These are phyloP conservation scores for Rhynchopsitta pachyrhyncha DNA, from an alignment of 2,113 vertebrate genomes.

Conservation along the genomic window DNA sequence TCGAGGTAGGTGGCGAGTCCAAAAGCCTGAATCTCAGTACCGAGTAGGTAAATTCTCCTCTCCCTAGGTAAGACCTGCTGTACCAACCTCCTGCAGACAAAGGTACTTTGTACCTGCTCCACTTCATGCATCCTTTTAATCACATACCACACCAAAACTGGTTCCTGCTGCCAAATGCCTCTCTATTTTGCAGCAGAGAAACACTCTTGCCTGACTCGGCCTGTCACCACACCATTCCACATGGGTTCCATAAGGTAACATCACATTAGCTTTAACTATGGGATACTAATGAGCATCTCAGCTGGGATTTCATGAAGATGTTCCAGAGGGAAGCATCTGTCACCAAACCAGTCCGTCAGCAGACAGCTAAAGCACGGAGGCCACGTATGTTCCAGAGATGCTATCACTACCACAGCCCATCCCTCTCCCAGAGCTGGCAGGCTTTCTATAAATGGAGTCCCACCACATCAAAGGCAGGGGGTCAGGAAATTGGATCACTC, in stretches of 20 bases:
- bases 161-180: neutral
- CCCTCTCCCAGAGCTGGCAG: neutral
- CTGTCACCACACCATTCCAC: neutral
- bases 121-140: too few species aligned
- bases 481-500: neutral
- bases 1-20: neutral
- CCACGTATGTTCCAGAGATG: neutral
- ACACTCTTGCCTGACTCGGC: too few species aligned
- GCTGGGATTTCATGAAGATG: neutral
- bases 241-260: accelerated
- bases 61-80: neutral
- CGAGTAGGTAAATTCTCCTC: accelerated
- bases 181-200: neutral
- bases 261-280: accelerated
- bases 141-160: neutral
- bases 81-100: neutral
- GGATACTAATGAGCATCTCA: accelerated
- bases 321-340: neutral
- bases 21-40: too few species aligned
- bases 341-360: neutral
- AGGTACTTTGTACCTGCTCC: neutral
- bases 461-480: neutral
- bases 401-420: accelerated
- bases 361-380: neutral
- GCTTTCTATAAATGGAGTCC: neutral